A percentile compares a stretch with the other conserved stretches of the same genome.
These are phyloP conservation scores for Chrysodeixis includens DNA, from an alignment of 2,888 invertebrate species.

Conservation along the genomic window DNA sequence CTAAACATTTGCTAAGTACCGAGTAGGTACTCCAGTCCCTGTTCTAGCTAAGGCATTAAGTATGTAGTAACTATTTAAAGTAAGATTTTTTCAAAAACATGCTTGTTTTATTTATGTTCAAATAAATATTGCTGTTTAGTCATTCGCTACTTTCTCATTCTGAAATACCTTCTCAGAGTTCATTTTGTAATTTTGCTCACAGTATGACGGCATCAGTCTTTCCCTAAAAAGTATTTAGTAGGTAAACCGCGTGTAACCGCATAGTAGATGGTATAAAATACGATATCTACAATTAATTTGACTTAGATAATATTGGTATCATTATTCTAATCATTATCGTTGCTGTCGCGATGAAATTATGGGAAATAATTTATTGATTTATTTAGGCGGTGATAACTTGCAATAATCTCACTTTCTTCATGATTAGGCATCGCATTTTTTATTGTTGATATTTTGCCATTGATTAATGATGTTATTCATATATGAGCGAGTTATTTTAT, in stretches of 20 bases:
- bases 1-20: conserved; percentile 44
- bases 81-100: too few relatives aligned
- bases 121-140: too few relatives aligned
- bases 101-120: too few relatives aligned
- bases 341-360: not conserved
- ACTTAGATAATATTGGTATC: not conserved
- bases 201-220: not conserved
- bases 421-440: not conserved
- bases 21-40: not conserved
- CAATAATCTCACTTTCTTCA: not conserved
- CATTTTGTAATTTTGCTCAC: too few relatives aligned
- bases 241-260: not conserved
- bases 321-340: not conserved
- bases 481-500: conserved; percentile 8
- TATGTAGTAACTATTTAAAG: too few relatives aligned
- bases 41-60: conserved; percentile 12
- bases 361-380: conserved; percentile 1
- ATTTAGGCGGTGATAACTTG: not conserved
- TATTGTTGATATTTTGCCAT: not conserved
- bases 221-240: not conserved
- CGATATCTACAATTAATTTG: not conserved
- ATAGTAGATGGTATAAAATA: not conserved
- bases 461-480: not conserved
- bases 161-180: not conserved
- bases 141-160: too few relatives aligned